A percentile compares a stretch with the other conserved stretches of the same genome.
Conservation (phyloP, 23 tunicate species). For the Oikopleura albicans region DNA sequence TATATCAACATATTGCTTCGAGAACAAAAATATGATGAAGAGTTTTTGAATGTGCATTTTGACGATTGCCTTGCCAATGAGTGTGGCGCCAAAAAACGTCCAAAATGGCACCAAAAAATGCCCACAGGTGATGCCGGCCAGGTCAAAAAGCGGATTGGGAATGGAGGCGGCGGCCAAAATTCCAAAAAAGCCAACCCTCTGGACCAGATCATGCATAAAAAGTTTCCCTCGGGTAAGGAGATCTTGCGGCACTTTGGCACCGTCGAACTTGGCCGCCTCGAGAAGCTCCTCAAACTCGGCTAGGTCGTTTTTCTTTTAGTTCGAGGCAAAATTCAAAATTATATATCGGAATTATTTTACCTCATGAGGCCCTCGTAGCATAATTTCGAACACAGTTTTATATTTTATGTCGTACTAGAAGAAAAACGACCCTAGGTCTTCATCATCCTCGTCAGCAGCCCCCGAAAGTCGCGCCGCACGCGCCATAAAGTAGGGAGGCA, state of each 20-base stretch:
- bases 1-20: slow-evolving; percentile 51
- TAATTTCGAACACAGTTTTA: too few relatives aligned
- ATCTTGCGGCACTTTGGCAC: too few relatives aligned
- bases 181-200: slow-evolving; percentile 64
- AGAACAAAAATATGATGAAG: slow-evolving; percentile 52
- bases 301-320: too few relatives aligned
- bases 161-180: slow-evolving; percentile 73
- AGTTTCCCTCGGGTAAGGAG: slow-evolving; percentile 34
- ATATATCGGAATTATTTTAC: slow-evolving; percentile 15
- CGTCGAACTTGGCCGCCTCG: too few relatives aligned
- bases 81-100: slow-evolving; percentile 87
- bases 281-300: too few relatives aligned
- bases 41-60: slow-evolving; percentile 86
- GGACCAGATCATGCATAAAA: slow-evolving; percentile 50
- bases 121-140: slow-evolving; percentile 92
- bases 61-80: slow-evolving; percentile 77
- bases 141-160: slow-evolving; percentile 78
- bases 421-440: slow-evolving; percentile 75
- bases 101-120: slow-evolving; percentile 91
- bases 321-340: too few relatives aligned
- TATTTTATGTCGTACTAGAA: too few relatives aligned
- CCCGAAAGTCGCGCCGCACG: slow-evolving; percentile 62
- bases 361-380: slow-evolving; percentile 34
- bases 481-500: slow-evolving; percentile 91
- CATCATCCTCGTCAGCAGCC: slow-evolving; percentile 67